Conservation (phyloP, 1,140 invertebrate species). For the Papilio xuthus region DNA sequence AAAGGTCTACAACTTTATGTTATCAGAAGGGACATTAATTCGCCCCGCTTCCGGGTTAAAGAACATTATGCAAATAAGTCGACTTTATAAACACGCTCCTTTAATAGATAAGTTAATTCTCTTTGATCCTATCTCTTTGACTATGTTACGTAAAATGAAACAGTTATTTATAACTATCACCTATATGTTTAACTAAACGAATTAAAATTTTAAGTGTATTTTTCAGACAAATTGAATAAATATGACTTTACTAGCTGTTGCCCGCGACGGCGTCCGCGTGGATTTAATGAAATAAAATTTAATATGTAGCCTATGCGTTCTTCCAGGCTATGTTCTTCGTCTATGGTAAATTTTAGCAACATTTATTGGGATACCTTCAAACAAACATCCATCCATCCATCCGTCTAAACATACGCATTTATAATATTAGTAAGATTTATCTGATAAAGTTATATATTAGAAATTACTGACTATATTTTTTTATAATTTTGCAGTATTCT, state of each 20-base stretch:
- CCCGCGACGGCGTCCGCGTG: too few species aligned
- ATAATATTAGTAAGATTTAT: too few species aligned
- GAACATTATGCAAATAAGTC: slow-evolving; percentile 28
- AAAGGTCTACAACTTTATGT: slow-evolving; percentile 7
- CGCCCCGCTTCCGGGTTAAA: slow-evolving; percentile 6
- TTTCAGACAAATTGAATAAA: too few species aligned
- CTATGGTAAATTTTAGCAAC: too few species aligned
- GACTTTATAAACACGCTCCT: slow-evolving; percentile 20
- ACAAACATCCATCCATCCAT: too few species aligned
- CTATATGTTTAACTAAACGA: background rate
- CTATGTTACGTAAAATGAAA: slow-evolving; percentile 12
- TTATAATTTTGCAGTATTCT: background rate
- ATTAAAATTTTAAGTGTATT: background rate
- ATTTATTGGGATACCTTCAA: too few species aligned
- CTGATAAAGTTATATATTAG: too few species aligned
- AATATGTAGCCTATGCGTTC: too few species aligned
- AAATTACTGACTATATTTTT: background rate
- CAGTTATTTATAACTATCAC: background rate
- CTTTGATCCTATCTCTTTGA: slow-evolving; percentile 1
- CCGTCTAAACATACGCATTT: too few species aligned
- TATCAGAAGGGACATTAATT: slow-evolving; percentile 8
- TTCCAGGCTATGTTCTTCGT: too few species aligned
- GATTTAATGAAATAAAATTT: too few species aligned
- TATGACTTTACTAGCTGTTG: too few species aligned
- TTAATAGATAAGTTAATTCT: slow-evolving; percentile 17